These are phyloP conservation scores for Odocoileus virginianus DNA, from an alignment of 2,113 vertebrate species.

Conservation along the genomic window DNA sequence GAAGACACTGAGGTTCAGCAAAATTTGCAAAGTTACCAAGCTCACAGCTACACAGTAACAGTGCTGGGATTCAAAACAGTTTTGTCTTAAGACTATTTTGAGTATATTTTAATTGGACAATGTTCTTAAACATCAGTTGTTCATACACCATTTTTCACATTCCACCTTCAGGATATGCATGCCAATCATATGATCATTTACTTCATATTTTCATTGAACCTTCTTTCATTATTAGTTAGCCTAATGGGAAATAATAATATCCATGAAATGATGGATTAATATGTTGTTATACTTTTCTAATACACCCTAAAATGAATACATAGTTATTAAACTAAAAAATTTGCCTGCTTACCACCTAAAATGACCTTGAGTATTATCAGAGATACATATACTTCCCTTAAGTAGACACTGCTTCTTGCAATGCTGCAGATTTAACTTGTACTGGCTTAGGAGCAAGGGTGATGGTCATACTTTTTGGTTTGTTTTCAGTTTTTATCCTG, in stretches of 20 bases:
- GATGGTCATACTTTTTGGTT: neutral
- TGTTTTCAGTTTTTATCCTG: neutral
- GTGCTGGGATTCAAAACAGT: neutral
- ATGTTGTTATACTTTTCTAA: neutral
- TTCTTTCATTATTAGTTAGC: conserved; percentile 3
- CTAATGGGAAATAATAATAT: conserved; percentile 4
- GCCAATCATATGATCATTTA: neutral
- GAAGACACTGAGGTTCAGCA: neutral
- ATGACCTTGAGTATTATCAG: neutral
- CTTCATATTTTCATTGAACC: neutral
- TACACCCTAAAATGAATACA: neutral
- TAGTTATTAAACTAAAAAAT: neutral
- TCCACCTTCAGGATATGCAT: neutral
- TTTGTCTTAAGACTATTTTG: neutral
- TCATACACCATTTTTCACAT: neutral
- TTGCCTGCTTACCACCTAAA: neutral
- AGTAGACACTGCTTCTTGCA: neutral
- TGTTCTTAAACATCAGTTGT: neutral
- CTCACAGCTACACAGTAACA: neutral
- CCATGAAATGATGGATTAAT: neutral
- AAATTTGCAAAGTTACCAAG: neutral
- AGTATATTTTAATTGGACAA: neutral
- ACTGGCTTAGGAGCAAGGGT: neutral
- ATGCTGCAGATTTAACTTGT: neutral
- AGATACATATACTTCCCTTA: neutral